These are phyloP conservation scores for Vicugna pacos DNA, from an alignment of 2,113 vertebrate species.

Conservation along the genomic window DNA sequence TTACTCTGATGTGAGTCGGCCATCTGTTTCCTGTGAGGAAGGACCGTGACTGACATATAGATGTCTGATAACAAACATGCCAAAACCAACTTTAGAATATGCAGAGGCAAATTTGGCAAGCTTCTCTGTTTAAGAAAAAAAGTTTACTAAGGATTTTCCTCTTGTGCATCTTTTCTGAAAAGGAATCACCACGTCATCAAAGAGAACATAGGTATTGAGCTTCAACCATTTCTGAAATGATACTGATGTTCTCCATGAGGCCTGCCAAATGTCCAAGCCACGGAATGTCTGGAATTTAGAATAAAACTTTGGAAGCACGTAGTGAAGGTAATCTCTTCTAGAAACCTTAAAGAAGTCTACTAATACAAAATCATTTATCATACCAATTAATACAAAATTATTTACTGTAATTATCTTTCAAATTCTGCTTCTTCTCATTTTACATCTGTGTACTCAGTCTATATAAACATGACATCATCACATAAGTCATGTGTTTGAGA, in stretches of 20 bases:
- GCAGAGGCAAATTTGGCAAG: conserved; percentile 52
- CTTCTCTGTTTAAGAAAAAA: neutral
- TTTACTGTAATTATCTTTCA: neutral
- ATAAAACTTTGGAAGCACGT: neutral
- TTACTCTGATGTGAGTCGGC: conserved; percentile 53
- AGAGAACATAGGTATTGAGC: conserved; percentile 14
- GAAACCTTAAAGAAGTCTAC: neutral
- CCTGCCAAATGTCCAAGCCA: neutral
- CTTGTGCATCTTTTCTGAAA: conserved; percentile 43
- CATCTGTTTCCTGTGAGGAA: conserved; percentile 81
- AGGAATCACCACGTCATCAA: conserved; percentile 31
- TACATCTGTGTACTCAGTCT: neutral
- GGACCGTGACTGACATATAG: conserved; percentile 53
- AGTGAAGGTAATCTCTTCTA: neutral
- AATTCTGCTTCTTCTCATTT: neutral
- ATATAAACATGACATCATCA: neutral
- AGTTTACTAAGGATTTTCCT: conserved; percentile 46
- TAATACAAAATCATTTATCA: neutral
- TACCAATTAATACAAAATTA: neutral
- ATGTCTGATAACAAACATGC: conserved; percentile 64
- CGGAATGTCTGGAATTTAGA: neutral
- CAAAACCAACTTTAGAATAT: conserved; percentile 73
- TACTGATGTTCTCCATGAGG: neutral
- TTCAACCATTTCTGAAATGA: conserved; percentile 51
- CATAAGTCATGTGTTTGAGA: neutral